A percentile compares a stretch with the other conserved stretches of the same genome.
These are phyloP conservation scores for Lepeophtheirus nordmannii DNA, from an alignment of 2,888 invertebrate genomes.

Conservation along the genomic window DNA sequence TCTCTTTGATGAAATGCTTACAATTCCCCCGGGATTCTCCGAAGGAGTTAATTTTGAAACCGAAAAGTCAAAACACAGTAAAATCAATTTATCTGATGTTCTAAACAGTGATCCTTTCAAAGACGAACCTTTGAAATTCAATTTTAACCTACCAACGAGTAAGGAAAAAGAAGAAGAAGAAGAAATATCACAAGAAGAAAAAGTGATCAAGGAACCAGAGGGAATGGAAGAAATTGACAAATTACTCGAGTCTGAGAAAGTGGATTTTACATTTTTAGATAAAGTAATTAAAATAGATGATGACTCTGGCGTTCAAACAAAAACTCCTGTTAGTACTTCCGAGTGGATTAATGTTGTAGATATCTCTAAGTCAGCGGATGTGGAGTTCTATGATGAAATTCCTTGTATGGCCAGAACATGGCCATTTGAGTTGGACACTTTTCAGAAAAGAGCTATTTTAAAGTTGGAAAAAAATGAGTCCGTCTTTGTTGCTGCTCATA, in stretches of 20 bases:
- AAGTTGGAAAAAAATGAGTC: constrained; percentile 43
- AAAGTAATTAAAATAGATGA: background rate
- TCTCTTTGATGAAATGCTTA: constrained; percentile 40
- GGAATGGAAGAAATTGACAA: background rate
- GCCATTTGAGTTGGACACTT: constrained; percentile 84
- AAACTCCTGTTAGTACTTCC: constrained; percentile 25
- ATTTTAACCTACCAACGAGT: background rate
- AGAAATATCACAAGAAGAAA: constrained; percentile 1
- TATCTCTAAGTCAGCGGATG: constrained; percentile 53
- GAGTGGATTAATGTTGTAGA: constrained; percentile 81
- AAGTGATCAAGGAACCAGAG: background rate
- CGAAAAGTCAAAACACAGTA: too few species aligned
- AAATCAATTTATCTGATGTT: background rate
- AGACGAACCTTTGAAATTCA: background rate
- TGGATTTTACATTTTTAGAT: background rate
- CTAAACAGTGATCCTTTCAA: background rate
- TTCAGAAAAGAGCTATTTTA: constrained; percentile 64
- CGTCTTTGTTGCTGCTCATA: constrained; percentile 97
- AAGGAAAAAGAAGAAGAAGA: background rate
- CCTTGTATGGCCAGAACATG: constrained; percentile 68
- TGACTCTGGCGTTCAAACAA: too few species aligned
- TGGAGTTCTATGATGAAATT: constrained; percentile 60
- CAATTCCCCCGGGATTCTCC: constrained; percentile 51
- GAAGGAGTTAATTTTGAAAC: constrained; percentile 34
- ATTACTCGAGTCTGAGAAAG: background rate